These are phyloP conservation scores for Micromesistius poutassou DNA, from an alignment of 2,797 vertebrate species.

Conservation along the genomic window DNA sequence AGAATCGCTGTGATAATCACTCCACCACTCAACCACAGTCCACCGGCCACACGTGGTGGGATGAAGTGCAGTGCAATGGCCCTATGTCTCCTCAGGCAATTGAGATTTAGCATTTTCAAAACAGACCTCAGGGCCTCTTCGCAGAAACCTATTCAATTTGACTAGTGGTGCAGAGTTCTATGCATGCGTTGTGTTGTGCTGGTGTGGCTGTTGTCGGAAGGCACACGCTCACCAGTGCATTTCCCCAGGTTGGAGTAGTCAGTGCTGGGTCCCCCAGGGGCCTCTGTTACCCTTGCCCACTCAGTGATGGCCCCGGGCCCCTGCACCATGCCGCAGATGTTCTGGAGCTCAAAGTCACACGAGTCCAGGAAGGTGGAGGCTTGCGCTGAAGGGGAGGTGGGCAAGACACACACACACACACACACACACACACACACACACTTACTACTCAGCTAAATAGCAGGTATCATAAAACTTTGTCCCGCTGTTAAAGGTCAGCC, in stretches of 20 bases:
- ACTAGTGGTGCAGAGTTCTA: background rate
- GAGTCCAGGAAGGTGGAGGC: constrained; percentile 87
- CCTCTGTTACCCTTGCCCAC: constrained; percentile 71
- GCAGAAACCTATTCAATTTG: background rate
- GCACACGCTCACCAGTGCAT: constrained; percentile 77
- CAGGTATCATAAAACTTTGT: constrained; percentile 36
- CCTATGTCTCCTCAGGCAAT: background rate
- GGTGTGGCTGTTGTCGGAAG: no score
- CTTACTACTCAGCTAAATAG: constrained; percentile 7
- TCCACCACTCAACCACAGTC: background rate
- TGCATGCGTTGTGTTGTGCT: background rate
- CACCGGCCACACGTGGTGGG: background rate
- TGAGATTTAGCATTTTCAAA: background rate
- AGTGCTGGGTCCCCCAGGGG: constrained; percentile 67
- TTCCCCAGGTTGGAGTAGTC: constrained; percentile 85
- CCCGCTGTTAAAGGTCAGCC: constrained; percentile 33
- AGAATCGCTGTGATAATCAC: background rate
- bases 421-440: constrained; percentile 4
- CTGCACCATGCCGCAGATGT: constrained; percentile 92
- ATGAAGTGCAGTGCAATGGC: background rate
- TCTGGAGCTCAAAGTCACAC: constrained; percentile 88
- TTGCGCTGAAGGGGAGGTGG: constrained; percentile 45
- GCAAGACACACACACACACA: constrained; percentile 4
- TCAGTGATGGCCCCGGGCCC: constrained; percentile 67
- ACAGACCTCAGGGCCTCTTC: no score